phyloP scores from a whole-genome alignment of 2,113 vertebrate species.

The Ceyx cyanopectus region DNA sequence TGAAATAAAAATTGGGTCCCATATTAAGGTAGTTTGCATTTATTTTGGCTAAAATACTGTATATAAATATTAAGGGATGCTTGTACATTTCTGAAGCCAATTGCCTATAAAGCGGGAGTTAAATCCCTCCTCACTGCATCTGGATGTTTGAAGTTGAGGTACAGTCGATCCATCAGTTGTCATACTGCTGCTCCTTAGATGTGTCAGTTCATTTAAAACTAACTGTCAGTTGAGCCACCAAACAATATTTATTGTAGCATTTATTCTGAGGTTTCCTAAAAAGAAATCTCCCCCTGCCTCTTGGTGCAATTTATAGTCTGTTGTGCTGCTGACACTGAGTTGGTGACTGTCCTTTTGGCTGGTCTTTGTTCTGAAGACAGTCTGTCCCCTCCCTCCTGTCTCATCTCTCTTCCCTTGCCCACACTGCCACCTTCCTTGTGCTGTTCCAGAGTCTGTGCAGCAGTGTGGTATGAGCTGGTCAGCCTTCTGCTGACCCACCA shows the following conservation, averaged over 20 bases:
- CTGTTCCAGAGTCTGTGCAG: not conserved
- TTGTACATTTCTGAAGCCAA: not conserved
- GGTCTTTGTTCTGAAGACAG: not conserved
- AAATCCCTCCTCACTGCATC: not conserved
- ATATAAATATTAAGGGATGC: not conserved
- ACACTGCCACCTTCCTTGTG: rapidly evolving
- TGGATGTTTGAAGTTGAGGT: not conserved
- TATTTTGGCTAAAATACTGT: not conserved
- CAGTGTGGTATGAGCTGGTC: rapidly evolving
- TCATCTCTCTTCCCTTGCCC: not conserved
- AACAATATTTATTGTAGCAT: not conserved
- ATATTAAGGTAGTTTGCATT: not conserved
- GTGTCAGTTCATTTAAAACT: not conserved
- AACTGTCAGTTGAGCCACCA: not conserved
- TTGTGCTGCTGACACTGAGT: not conserved
- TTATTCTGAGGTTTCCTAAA: not conserved
- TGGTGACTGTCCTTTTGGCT: not conserved
- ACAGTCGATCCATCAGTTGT: not conserved
- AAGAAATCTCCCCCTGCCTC: rapidly evolving
- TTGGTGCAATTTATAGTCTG: rapidly evolving
- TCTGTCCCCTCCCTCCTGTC: not conserved
- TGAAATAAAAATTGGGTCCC: not conserved
- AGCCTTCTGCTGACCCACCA: not conserved
- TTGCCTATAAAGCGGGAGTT: not conserved
- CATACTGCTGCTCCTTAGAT: not conserved